phyloP scores from a whole-genome alignment of 2,113 vertebrate genomes.

The Apteryx owenii region DNA sequence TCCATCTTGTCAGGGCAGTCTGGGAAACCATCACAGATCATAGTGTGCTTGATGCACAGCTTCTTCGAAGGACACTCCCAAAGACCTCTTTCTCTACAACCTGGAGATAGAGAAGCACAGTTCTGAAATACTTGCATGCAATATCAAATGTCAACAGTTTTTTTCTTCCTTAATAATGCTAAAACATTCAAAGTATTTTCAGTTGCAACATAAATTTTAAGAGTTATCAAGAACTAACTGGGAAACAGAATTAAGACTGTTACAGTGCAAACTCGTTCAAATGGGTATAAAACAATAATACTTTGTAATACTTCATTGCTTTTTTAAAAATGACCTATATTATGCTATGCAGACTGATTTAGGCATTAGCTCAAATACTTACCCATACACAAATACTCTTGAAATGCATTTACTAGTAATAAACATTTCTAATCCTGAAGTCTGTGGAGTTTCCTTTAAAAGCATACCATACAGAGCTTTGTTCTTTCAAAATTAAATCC shows the following conservation, averaged over 20 bases:
- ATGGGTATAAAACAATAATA: neutral
- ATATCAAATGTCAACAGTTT: neutral
- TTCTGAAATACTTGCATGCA: neutral
- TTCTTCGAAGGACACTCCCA: conserved; percentile 92
- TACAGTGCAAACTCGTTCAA: neutral
- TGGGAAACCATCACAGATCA: conserved; percentile 96
- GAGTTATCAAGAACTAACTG: neutral
- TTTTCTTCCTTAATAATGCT: neutral
- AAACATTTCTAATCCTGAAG: neutral
- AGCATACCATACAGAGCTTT: neutral
- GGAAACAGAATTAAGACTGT: neutral
- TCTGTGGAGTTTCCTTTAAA: neutral
- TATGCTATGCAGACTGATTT: neutral
- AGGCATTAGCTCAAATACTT: neutral
- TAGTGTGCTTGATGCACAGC: conserved; percentile 85
- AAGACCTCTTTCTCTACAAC: conserved; percentile 90
- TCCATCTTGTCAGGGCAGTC: conserved; percentile 91
- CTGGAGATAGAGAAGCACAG: conserved; percentile 73
- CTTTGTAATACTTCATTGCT: neutral
- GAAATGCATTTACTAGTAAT: neutral
- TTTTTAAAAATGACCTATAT: neutral
- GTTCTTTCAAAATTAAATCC: neutral
- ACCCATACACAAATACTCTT: neutral
- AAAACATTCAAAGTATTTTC: neutral
- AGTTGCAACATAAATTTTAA: neutral